These are phyloP conservation scores for Morphnarchus princeps DNA, from an alignment of 2,113 vertebrate species.

Conservation along the genomic window DNA sequence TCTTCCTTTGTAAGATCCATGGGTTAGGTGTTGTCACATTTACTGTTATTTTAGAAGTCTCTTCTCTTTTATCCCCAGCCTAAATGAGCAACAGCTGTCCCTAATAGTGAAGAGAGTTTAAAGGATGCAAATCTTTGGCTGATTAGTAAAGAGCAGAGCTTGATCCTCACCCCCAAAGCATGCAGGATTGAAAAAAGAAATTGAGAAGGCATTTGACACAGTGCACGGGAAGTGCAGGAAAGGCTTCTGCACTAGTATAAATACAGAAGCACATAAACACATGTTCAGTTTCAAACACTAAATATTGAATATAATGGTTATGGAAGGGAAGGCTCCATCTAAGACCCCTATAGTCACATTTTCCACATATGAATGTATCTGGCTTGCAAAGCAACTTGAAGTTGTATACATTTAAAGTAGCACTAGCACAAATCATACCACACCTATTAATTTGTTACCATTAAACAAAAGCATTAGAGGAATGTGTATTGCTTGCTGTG, in stretches of 20 bases:
- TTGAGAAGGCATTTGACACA: not conserved
- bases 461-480: not conserved
- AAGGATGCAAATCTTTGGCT: not conserved
- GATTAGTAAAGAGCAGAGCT: not conserved
- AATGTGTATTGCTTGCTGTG: not conserved
- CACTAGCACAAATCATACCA: not conserved
- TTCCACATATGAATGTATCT: not conserved
- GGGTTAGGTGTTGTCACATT: not conserved
- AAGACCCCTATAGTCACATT: rapidly evolving
- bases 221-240: not conserved
- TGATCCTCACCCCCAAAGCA: not conserved
- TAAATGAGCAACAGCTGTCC: not conserved
- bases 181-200: not conserved
- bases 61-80: not conserved
- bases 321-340: not conserved
- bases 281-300: not conserved
- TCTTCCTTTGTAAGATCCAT: not conserved
- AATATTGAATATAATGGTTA: not conserved
- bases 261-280: not conserved
- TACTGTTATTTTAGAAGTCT: not conserved
- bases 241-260: not conserved
- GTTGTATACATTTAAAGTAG: not conserved
- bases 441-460: not conserved
- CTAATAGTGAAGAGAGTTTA: not conserved
- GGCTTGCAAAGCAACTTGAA: not conserved